These are phyloP conservation scores for Meliscaeva auricollis DNA, from an alignment of 2,888 invertebrate genomes.

Conservation along the genomic window DNA sequence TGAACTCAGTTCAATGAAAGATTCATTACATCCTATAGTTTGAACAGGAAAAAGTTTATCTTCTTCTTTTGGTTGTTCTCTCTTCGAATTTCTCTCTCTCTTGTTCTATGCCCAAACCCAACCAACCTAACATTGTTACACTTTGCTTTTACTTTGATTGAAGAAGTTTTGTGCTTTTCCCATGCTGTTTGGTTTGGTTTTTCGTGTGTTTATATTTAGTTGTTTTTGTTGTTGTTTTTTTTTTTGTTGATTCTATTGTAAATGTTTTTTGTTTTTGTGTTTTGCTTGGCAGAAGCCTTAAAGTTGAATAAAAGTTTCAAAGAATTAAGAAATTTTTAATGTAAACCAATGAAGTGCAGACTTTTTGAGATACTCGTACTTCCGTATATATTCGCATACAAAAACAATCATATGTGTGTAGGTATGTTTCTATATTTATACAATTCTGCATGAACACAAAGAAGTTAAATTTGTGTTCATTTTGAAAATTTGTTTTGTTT, in stretches of 20 bases:
- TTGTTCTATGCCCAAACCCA: too few relatives aligned
- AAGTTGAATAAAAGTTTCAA: constrained; percentile 50
- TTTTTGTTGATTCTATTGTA: constrained; percentile 19
- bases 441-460: background rate
- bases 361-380: constrained; percentile 14
- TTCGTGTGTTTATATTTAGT: constrained; percentile 3
- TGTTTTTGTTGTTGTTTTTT: constrained; percentile 21
- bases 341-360: constrained; percentile 31
- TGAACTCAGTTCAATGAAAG: constrained; percentile 50
- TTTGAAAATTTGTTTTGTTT: background rate
- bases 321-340: constrained; percentile 48
- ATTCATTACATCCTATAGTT: constrained; percentile 52
- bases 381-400: constrained; percentile 9
- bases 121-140: constrained; percentile 57
- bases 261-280: background rate
- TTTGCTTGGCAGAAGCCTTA: constrained; percentile 10
- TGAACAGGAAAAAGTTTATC: constrained; percentile 42
- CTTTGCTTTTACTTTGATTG: constrained; percentile 72
- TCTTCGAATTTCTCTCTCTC: constrained; percentile 14
- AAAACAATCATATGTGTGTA: background rate
- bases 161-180: constrained; percentile 40
- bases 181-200: constrained; percentile 24
- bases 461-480: background rate
- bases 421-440: background rate
- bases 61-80: background rate